phyloP scores from a whole-genome alignment of 2,888 invertebrate genomes.

The Neria commutata region DNA sequence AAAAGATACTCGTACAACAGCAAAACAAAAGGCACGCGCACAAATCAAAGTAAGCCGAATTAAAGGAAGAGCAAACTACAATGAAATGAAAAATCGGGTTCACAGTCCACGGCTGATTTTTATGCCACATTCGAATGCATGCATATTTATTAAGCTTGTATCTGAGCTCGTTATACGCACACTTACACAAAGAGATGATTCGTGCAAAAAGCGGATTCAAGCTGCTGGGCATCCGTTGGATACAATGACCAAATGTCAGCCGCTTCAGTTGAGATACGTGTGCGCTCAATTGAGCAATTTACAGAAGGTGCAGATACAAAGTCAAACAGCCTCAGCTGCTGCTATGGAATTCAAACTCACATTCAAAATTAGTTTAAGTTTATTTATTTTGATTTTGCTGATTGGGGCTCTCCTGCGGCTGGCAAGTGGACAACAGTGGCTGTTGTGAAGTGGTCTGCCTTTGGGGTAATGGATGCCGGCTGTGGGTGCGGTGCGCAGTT shows the following conservation, averaged over 20 bases:
- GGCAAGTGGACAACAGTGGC: background rate
- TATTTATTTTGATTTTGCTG: slow-evolving; percentile 6
- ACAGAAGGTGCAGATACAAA: slow-evolving; percentile 39
- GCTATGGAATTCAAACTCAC: too few species aligned
- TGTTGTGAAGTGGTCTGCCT: background rate
- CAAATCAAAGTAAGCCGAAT: background rate
- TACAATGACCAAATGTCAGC: slow-evolving; percentile 33
- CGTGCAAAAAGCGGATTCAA: slow-evolving; percentile 9
- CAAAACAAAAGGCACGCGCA: background rate
- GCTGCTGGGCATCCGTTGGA: slow-evolving; percentile 39
- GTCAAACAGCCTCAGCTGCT: too few species aligned
- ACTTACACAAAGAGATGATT: slow-evolving; percentile 1
- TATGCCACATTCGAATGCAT: slow-evolving; percentile 21
- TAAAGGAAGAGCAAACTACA: background rate
- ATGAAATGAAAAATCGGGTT: background rate
- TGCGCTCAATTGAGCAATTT: slow-evolving; percentile 51
- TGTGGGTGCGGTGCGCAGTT: background rate
- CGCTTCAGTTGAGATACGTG: slow-evolving; percentile 23
- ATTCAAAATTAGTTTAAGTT: slow-evolving; percentile 10
- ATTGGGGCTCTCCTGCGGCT: background rate
- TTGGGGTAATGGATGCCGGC: background rate
- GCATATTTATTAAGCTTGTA: background rate
- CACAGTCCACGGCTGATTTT: background rate
- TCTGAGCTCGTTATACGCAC: slow-evolving; percentile 15
- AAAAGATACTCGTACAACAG: background rate